phyloP scores from a whole-genome alignment of 2,113 vertebrate species.

The Eretmochelys imbricata region DNA sequence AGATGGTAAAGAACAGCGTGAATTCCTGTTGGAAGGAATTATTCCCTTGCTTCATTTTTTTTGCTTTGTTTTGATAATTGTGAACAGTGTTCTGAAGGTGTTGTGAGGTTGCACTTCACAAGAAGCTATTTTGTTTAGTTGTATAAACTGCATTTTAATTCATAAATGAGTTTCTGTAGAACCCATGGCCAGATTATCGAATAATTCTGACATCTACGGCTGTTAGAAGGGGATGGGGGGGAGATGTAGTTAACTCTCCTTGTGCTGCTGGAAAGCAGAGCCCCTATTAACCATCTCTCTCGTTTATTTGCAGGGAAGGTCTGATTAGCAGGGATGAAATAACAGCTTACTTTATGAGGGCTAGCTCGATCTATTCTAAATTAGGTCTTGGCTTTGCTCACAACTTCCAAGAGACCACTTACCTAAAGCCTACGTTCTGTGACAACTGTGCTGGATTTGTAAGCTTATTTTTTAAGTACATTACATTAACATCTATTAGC shows the following conservation, averaged over 20 bases:
- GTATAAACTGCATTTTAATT: background rate
- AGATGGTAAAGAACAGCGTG: background rate
- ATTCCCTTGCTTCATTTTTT: background rate
- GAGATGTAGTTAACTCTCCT: background rate
- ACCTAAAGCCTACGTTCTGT: conserved; percentile 96
- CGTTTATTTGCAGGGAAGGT: conserved; percentile 84
- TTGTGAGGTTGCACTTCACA: background rate
- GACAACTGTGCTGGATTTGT: conserved; percentile 99
- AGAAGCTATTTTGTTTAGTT: background rate
- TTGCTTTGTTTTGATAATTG: conserved; percentile 16
- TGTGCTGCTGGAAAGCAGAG: background rate
- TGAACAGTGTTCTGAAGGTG: background rate
- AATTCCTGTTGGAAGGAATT: background rate
- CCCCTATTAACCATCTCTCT: conserved; percentile 17
- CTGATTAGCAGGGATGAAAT: conserved; percentile 94
- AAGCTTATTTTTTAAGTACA: conserved; percentile 73
- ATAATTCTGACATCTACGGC: background rate
- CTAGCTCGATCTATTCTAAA: conserved; percentile 96
- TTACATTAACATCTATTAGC: background rate
- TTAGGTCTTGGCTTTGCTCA: conserved; percentile 93
- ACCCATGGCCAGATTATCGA: background rate
- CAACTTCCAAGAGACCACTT: conserved; percentile 96
- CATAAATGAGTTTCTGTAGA: background rate
- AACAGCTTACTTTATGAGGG: conserved; percentile 96
- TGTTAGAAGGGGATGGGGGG: background rate